Conservation (phyloP, 2,888 invertebrate species). For the Hirudinaria manillensis region DNA sequence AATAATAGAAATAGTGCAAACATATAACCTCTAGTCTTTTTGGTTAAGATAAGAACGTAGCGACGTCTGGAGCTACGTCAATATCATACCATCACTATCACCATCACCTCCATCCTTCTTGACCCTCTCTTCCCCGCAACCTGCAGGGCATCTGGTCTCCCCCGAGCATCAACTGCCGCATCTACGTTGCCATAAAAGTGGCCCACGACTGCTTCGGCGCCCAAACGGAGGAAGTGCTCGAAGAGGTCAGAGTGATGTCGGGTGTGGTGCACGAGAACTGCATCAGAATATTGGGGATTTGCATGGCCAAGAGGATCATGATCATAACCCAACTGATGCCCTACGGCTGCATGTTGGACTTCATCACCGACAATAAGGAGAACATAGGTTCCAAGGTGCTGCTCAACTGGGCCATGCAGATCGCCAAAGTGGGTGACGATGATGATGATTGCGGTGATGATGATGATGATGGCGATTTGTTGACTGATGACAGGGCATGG, state of each 20-base stretch:
- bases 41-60: too few species aligned
- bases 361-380: conserved; percentile 22
- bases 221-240: background rate
- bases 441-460: background rate
- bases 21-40: too few species aligned
- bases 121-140: too few species aligned
- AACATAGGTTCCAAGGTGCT: conserved; percentile 31
- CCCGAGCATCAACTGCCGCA: background rate
- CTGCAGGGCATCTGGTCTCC: conserved; percentile 33
- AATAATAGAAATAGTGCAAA: too few species aligned
- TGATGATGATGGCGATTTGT: background rate
- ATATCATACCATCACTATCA: background rate
- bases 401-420: conserved; percentile 32
- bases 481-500: conserved; percentile 66
- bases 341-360: conserved; percentile 30
- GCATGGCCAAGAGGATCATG: conserved; percentile 30
- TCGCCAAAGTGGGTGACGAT: conserved; percentile 23
- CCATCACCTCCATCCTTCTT: background rate
- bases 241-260: conserved; percentile 26
- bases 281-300: conserved; percentile 30
- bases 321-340: conserved; percentile 32
- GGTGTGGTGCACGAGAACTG: conserved; percentile 27
- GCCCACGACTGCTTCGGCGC: conserved; percentile 35
- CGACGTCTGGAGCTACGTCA: too few species aligned
- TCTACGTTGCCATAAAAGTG: conserved; percentile 32